phyloP scores from a whole-genome alignment of 2,797 vertebrate species.

The Astyanax mexicanus region DNA sequence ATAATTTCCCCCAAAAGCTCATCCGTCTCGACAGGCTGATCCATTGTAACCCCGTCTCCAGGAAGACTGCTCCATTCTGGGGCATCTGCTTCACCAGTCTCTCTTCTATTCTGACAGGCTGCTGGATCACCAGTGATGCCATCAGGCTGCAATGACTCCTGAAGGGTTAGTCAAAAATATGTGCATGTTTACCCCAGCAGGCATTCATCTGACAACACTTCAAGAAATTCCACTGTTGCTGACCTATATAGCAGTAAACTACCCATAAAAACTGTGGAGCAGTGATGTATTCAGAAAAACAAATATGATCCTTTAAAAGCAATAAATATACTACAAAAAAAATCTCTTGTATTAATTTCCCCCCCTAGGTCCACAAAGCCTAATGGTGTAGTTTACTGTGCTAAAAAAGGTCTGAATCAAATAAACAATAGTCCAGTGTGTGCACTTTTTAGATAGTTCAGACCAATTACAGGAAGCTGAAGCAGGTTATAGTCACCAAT shows the following conservation, averaged over 20 bases:
- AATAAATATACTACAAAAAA: too few relatives aligned
- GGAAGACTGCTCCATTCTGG: conserved; percentile 63
- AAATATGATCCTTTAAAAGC: too few relatives aligned
- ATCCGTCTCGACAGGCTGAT: conserved; percentile 33
- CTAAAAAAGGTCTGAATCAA: too few relatives aligned
- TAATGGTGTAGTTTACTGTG: too few relatives aligned
- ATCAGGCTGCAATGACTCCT: conserved; percentile 59
- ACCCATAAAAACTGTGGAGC: neutral
- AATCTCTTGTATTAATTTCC: too few relatives aligned
- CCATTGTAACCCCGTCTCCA: conserved; percentile 53
- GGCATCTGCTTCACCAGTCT: conserved; percentile 57
- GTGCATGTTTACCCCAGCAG: conserved; percentile 63
- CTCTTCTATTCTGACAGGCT: conserved; percentile 52
- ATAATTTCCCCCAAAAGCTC: conserved; percentile 65
- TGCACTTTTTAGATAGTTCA: too few relatives aligned
- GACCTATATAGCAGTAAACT: conserved; percentile 72
- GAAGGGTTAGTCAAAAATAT: conserved; percentile 49
- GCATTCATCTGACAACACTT: conserved; percentile 77
- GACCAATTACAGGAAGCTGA: too few relatives aligned
- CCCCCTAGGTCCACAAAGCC: too few relatives aligned
- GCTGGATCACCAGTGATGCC: conserved; percentile 38
- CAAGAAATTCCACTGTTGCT: conserved; percentile 71
- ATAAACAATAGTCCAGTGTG: too few relatives aligned
- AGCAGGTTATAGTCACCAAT: too few relatives aligned
- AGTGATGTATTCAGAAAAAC: too few relatives aligned